A percentile compares a stretch with the other conserved stretches of the same genome.
Evolutionary conservation across 2,113 vertebrate species (phyloP).

Genomic region (Cynopterus brachyotis): DNA sequence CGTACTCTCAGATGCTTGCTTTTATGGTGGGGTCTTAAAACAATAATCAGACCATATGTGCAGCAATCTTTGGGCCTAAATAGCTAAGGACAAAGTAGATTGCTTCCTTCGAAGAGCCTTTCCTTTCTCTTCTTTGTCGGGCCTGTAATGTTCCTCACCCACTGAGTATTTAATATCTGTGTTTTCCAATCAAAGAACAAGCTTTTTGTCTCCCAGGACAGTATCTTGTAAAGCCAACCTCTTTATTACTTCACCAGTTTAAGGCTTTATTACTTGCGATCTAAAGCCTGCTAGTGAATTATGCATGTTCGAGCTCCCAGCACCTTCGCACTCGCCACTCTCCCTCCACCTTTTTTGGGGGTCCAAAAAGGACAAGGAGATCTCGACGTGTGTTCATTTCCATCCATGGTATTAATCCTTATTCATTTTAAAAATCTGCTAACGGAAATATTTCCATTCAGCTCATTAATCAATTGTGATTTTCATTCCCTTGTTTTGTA

Average conservation of each 20-base stretch:
- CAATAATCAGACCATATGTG: background rate
- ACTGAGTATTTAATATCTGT: conserved; percentile 71
- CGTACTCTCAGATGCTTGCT: background rate
- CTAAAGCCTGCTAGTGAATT: conserved; percentile 73
- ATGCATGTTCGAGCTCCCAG: conserved; percentile 50
- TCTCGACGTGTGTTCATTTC: conserved; percentile 71
- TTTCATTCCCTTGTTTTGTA: conserved; percentile 96
- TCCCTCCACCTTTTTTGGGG: conserved; percentile 51
- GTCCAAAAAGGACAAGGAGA: conserved; percentile 25
- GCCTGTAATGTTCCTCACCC: conserved; percentile 56
- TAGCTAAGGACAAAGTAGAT: conserved; percentile 72
- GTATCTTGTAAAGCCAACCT: conserved; percentile 71
- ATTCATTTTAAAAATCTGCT: conserved; percentile 90
- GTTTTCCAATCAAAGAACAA: conserved; percentile 73
- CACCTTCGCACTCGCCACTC: background rate
- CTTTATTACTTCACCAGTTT: conserved; percentile 71
- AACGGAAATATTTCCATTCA: conserved; percentile 93
- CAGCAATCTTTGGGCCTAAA: conserved; percentile 57
- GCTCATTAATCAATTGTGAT: conserved; percentile 98
- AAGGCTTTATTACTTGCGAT: conserved; percentile 72
- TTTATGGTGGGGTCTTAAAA: conserved; percentile 22
- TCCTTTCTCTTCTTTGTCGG: conserved; percentile 69
- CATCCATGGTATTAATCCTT: conserved; percentile 84
- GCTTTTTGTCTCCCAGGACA: conserved; percentile 70
- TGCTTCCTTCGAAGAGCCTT: conserved; percentile 71